Conservation (phyloP, 1,140 invertebrate species). For the Forficula auricularia region DNA sequence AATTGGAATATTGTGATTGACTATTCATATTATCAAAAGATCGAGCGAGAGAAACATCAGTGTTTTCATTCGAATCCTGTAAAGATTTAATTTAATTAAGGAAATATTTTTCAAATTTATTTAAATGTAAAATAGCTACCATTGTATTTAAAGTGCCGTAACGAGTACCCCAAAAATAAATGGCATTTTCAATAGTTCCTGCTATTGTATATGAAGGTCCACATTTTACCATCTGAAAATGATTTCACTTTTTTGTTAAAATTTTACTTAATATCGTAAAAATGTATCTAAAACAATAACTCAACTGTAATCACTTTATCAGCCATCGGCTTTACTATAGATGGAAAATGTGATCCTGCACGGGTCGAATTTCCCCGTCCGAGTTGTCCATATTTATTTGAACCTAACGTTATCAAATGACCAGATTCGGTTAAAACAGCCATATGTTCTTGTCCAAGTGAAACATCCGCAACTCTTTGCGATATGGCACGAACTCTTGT, state of each 20-base stretch:
- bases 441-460: slow-evolving; percentile 37
- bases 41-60: slow-evolving; percentile 15
- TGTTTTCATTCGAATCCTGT: slow-evolving; percentile 1
- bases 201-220: slow-evolving; percentile 46
- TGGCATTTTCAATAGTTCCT: slow-evolving; percentile 42
- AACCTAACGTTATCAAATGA: slow-evolving; percentile 44
- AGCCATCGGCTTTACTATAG: slow-evolving; percentile 34
- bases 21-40: slow-evolving; percentile 20
- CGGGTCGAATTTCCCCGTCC: slow-evolving; percentile 30
- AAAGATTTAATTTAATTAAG: slow-evolving; percentile 20
- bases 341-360: slow-evolving; percentile 25
- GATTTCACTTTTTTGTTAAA: too few relatives aligned
- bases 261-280: too few relatives aligned
- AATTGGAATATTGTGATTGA: slow-evolving; percentile 2
- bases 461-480: slow-evolving; percentile 29
- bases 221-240: slow-evolving; percentile 36
- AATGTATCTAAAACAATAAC: too few relatives aligned
- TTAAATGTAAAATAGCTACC: slow-evolving; percentile 7
- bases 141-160: slow-evolving; percentile 23
- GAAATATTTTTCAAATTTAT: slow-evolving; percentile 4
- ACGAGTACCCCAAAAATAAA: slow-evolving; percentile 50
- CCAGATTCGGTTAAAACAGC: slow-evolving; percentile 46
- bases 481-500: slow-evolving; percentile 25
- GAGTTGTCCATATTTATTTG: slow-evolving; percentile 40
- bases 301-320: slow-evolving; percentile 35